Conservation (phyloP, 2,797 vertebrate genomes). For the Clamator glandarius region DNA sequence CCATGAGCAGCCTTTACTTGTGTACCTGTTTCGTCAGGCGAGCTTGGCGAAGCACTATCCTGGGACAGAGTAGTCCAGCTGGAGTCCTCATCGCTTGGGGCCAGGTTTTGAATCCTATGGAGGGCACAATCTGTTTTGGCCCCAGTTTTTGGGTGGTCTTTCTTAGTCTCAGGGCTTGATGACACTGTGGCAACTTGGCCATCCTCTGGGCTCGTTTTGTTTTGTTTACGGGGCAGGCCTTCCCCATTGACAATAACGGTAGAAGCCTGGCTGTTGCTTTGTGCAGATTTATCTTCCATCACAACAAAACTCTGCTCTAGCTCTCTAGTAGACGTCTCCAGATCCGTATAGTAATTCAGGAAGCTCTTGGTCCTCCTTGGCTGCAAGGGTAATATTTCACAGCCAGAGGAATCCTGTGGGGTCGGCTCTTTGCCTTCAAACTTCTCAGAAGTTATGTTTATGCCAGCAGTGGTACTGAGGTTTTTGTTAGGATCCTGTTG, state of each 20-base stretch:
- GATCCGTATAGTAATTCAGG: conserved; percentile 88
- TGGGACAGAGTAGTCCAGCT: conserved; percentile 98
- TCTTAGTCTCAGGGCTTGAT: conserved; percentile 87
- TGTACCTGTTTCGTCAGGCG: conserved; percentile 90
- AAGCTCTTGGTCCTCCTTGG: conserved; percentile 94
- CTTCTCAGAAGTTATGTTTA: conserved; percentile 88
- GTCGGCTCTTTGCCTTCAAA: conserved; percentile 86
- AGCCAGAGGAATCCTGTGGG: conserved; percentile 69
- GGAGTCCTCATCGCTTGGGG: conserved; percentile 95
- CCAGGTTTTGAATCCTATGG: conserved; percentile 94
- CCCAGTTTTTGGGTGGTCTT: conserved; percentile 87
- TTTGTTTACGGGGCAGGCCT: conserved; percentile 76
- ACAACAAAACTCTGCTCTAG: conserved; percentile 64
- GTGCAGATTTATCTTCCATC: conserved; percentile 78
- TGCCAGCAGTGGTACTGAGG: conserved; percentile 69
- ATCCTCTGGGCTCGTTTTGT: conserved; percentile 80
- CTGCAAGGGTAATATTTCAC: conserved; percentile 79
- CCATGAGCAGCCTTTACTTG: neutral
- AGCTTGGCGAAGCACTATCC: conserved; percentile 89
- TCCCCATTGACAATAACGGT: conserved; percentile 80
- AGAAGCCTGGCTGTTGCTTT: conserved; percentile 75
- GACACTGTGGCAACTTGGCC: conserved; percentile 74
- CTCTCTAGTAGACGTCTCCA: conserved; percentile 79
- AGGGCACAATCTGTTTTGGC: conserved; percentile 90
- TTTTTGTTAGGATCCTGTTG: conserved; percentile 90